phyloP scores from a whole-genome alignment of 2,888 invertebrate species.

The Acrocyrtus sp. region DNA sequence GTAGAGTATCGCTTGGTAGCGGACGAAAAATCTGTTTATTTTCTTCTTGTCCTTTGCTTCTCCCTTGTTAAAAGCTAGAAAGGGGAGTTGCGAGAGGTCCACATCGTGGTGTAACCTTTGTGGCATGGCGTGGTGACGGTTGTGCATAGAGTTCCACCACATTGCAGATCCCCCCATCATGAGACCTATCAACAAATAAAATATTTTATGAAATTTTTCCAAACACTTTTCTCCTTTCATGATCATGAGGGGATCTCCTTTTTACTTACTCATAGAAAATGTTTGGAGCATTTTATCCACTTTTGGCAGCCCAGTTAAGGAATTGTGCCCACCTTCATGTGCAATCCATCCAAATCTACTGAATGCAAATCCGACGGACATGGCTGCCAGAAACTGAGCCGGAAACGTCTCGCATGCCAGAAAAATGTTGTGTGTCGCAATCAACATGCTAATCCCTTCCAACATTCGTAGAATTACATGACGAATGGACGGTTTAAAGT shows the following conservation, averaged over 20 bases:
- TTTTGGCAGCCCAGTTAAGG: constrained; percentile 16
- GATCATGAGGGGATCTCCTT: too few species aligned
- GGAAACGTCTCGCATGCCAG: too few species aligned
- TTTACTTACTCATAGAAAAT: constrained; percentile 49
- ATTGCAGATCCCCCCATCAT: constrained; percentile 26
- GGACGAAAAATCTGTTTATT: constrained; percentile 17
- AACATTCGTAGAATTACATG: not conserved
- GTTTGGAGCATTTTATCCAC: constrained; percentile 11
- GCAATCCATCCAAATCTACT: constrained; percentile 17
- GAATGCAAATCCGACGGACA: not conserved
- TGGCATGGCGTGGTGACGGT: constrained; percentile 53
- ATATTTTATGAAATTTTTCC: too few species aligned
- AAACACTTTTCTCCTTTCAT: too few species aligned
- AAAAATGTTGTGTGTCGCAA: not conserved
- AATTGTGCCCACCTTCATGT: constrained; percentile 39
- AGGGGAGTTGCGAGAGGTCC: constrained; percentile 55
- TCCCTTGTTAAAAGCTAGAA: constrained; percentile 53
- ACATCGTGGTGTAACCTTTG: constrained; percentile 56
- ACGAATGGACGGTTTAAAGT: not conserved
- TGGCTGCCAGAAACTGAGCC: not conserved
- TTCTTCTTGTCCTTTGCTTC: constrained; percentile 28
- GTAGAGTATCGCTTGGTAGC: constrained; percentile 12
- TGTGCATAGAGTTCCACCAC: constrained; percentile 47
- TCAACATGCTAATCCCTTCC: not conserved
- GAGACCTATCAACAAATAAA: not conserved